phyloP scores from a whole-genome alignment of 2,113 vertebrate genomes.

The Candoia aspera region DNA sequence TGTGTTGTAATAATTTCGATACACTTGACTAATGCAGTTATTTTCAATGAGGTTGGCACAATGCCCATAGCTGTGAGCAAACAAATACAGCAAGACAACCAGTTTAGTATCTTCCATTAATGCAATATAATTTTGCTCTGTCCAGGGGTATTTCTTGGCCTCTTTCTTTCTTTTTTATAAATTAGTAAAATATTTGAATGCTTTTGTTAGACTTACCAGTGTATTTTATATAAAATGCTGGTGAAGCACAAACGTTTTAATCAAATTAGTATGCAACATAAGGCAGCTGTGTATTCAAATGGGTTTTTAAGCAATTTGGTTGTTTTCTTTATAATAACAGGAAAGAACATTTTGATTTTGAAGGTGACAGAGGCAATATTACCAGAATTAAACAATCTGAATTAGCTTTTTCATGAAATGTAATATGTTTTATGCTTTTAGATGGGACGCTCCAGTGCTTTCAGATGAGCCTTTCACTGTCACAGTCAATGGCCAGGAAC shows the following conservation, averaged over 20 bases:
- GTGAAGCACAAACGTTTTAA: constrained; percentile 79
- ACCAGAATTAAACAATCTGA: constrained; percentile 88
- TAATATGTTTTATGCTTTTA: constrained; percentile 90
- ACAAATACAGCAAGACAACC: constrained; percentile 75
- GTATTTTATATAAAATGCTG: constrained; percentile 77
- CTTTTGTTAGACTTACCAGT: constrained; percentile 76
- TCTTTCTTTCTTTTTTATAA: constrained; percentile 27
- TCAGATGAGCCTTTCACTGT: constrained; percentile 88
- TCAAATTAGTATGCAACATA: constrained; percentile 90
- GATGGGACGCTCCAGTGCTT: constrained; percentile 83
- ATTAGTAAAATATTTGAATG: constrained; percentile 56
- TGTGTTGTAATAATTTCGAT: constrained; percentile 85
- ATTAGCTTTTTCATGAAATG: constrained; percentile 90
- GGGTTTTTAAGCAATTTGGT: constrained; percentile 88
- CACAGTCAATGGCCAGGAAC: constrained; percentile 86
- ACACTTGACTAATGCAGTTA: constrained; percentile 87
- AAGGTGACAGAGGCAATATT: constrained; percentile 91
- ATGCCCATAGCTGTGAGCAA: constrained; percentile 81
- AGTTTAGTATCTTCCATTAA: constrained; percentile 67
- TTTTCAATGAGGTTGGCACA: constrained; percentile 82
- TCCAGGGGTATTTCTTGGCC: constrained; percentile 64
- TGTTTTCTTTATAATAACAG: constrained; percentile 90
- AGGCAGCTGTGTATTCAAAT: constrained; percentile 88
- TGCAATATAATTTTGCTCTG: constrained; percentile 58
- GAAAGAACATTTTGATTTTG: constrained; percentile 90